Conservation (phyloP, 2,888 invertebrate genomes). For the Teleiodes luculella region DNA sequence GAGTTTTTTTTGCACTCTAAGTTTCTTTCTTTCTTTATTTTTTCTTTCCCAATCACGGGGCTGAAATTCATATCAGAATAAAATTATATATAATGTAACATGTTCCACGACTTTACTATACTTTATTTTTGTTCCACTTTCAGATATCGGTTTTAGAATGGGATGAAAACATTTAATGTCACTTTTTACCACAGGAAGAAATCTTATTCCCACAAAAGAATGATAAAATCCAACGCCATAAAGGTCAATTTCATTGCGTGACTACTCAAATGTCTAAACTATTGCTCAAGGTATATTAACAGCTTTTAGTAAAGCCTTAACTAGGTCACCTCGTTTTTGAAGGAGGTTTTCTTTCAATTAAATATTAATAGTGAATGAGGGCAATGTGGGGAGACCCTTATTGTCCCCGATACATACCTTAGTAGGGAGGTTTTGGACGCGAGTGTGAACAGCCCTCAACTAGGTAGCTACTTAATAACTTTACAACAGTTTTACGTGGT, state of each 20-base stretch:
- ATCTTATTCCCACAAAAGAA: no score
- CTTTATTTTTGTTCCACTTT: no score
- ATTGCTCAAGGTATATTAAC: background rate
- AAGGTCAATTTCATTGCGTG: background rate
- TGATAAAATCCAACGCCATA: background rate
- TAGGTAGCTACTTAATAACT: background rate
- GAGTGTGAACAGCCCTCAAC: background rate
- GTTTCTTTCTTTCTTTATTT: no score
- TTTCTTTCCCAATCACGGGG: no score
- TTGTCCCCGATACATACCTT: background rate
- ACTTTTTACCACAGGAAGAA: no score
- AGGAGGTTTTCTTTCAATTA: background rate
- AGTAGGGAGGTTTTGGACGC: background rate
- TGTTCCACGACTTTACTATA: no score
- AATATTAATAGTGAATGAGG: background rate
- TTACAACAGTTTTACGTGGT: background rate
- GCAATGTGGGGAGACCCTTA: constrained; percentile 16
- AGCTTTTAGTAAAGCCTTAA: background rate
- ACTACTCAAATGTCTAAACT: background rate
- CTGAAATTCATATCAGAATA: no score
- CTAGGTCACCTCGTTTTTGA: background rate
- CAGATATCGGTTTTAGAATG: no score
- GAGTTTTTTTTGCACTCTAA: no score
- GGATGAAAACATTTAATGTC: no score
- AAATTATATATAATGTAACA: no score